phyloP scores from a whole-genome alignment of 2,888 invertebrate species.

The Netelia melanura region DNA sequence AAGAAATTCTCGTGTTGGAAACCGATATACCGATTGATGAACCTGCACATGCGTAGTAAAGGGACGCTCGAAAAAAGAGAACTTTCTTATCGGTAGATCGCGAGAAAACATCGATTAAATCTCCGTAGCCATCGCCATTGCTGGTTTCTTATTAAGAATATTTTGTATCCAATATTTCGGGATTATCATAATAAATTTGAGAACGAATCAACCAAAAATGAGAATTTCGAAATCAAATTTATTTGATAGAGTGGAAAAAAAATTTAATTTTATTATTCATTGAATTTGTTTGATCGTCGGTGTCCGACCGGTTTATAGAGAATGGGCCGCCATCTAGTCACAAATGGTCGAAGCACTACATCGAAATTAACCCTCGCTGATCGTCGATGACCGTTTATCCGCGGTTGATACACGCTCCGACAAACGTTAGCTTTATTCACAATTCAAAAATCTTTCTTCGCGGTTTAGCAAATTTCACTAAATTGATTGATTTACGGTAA shows the following conservation, averaged over 20 bases:
- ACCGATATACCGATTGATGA: neutral
- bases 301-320: neutral
- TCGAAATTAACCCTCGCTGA: neutral
- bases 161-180: neutral
- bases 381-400: conserved; percentile 26
- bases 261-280: too few relatives aligned
- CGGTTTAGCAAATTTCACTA: neutral
- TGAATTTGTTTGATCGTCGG: neutral
- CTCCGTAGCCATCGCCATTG: neutral
- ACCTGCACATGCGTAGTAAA: neutral
- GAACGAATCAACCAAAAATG: too few relatives aligned
- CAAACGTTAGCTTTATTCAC: neutral
- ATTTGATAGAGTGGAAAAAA: too few relatives aligned
- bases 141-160: neutral
- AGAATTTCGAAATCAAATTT: too few relatives aligned
- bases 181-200: neutral
- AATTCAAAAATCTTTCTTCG: too few relatives aligned
- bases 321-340: conserved; percentile 37
- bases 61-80: neutral
- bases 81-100: conserved; percentile 39
- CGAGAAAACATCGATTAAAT: conserved; percentile 19
- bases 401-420: conserved; percentile 21
- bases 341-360: neutral
- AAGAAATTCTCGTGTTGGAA: conserved; percentile 12
- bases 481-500: too few relatives aligned